A percentile compares a stretch with the other conserved stretches of the same genome.
phyloP scores from a whole-genome alignment of 2,113 vertebrate species.

The Leptobrachium ailaonicum region DNA sequence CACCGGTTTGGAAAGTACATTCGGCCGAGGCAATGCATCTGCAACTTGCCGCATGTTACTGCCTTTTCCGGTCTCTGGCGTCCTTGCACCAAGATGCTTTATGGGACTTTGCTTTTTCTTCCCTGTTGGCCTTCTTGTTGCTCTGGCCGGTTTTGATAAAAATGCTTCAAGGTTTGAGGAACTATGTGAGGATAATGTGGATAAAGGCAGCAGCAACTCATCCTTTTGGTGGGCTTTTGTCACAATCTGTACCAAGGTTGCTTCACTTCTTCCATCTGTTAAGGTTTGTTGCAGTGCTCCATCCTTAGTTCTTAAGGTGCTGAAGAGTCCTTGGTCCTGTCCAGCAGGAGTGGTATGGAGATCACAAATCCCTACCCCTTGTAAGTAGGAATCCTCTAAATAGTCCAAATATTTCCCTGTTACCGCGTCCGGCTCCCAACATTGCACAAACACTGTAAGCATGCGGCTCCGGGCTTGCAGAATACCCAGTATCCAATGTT shows the following conservation, averaged over 20 bases:
- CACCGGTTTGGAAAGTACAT: neutral
- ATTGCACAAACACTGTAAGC: slow-evolving; percentile 84
- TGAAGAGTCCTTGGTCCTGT: slow-evolving; percentile 6
- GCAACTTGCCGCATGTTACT: neutral
- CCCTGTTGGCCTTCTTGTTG: slow-evolving; percentile 9
- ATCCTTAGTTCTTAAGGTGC: neutral
- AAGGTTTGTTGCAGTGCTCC: neutral
- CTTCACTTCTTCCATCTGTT: neutral
- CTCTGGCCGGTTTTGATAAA: neutral
- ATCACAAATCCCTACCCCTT: slow-evolving; percentile 46
- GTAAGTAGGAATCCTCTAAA: slow-evolving; percentile 79
- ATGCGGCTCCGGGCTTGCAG: slow-evolving; percentile 83
- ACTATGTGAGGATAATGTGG: slow-evolving; percentile 2
- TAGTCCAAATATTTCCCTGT: slow-evolving; percentile 87
- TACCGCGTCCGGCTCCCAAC: slow-evolving; percentile 75
- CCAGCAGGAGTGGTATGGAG: slow-evolving; percentile 45
- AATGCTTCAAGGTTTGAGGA: neutral
- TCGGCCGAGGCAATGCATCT: neutral
- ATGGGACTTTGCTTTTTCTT: neutral
- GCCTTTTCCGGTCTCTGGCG: slow-evolving; percentile 1
- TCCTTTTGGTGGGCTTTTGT: neutral
- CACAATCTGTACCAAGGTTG: neutral
- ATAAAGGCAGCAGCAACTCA: slow-evolving; percentile 42
- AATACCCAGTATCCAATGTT: slow-evolving; percentile 77
- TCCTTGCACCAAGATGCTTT: neutral